Evolutionary conservation across 2,888 invertebrate genomes (phyloP).

Genomic region (Diplolepis rosae): DNA sequence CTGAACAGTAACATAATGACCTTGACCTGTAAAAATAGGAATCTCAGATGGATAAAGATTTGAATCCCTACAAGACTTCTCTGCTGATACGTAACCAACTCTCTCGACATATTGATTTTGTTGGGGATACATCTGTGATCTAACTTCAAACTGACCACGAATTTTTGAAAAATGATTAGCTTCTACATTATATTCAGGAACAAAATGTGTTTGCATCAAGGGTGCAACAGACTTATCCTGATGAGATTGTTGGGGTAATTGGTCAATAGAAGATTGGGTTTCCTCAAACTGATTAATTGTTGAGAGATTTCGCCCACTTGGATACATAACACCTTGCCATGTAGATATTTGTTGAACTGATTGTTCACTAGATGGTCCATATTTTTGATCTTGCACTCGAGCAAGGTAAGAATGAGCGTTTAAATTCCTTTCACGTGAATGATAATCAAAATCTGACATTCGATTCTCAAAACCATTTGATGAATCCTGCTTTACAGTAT

Average conservation of each 20-base stretch:
- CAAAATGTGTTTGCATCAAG: slow-evolving; percentile 66
- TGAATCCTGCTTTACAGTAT: slow-evolving; percentile 57
- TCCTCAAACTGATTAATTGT: slow-evolving; percentile 60
- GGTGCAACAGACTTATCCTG: slow-evolving; percentile 59
- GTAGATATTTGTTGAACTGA: too few species aligned
- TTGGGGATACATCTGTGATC: slow-evolving; percentile 65
- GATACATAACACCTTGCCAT: slow-evolving; percentile 47
- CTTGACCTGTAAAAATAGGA: slow-evolving; percentile 61
- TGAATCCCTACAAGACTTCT: slow-evolving; percentile 64
- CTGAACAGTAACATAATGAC: slow-evolving; percentile 66
- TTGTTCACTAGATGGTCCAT: slow-evolving; percentile 2
- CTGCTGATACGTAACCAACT: slow-evolving; percentile 67
- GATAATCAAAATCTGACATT: slow-evolving; percentile 61
- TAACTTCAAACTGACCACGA: slow-evolving; percentile 64
- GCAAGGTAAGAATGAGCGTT: slow-evolving; percentile 30
- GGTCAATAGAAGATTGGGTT: slow-evolving; percentile 60
- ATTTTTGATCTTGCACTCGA: slow-evolving; percentile 32
- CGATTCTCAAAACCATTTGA: slow-evolving; percentile 69
- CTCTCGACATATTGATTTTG: slow-evolving; percentile 62
- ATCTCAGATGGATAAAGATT: slow-evolving; percentile 56
- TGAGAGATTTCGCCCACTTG: slow-evolving; percentile 57
- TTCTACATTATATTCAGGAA: slow-evolving; percentile 61
- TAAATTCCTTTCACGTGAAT: slow-evolving; percentile 49
- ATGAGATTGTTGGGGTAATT: slow-evolving; percentile 60
- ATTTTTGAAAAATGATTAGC: slow-evolving; percentile 66